Base-by-base conservation (phyloP, 2,113 vertebrate species). In the Chloropsis cyanopogon region DNA sequence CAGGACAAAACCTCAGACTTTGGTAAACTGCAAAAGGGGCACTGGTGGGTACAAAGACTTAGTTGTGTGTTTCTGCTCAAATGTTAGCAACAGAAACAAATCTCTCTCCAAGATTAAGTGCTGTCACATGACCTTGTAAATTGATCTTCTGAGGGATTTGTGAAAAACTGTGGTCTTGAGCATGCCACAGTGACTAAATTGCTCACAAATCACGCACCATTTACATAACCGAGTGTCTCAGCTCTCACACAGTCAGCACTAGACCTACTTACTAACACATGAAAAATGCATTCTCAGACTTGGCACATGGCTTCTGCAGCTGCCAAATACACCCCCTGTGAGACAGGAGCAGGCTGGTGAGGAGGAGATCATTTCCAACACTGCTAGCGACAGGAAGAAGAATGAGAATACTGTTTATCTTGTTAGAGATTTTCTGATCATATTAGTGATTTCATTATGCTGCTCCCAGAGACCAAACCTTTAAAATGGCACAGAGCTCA, bases 341-440 rank as follows among this genome's bases (percentile, higher is more conserved):
- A 75, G 95, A 90, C 29, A 29, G 70, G 80, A 86, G 79, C 90
- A 86, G 88, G 88, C 50, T 92, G 96, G 72, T 78, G 83, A 79
- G 86, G 60, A 86, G 82, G 93, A 86, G 92, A 94, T 84, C 35
- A 69, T 79, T 94, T 81, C 72, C 90, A 82, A 11, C 86, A 88
- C 80, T 93, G 80, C 86, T 39, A 82, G 90, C 2, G 37, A 95
- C 90, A 96, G 92, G 44, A 96, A 96, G 94, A 96, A 84, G 93
- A 72, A 97, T 95, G 92, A 92, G 80, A 91, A 85, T 81, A 41
- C 85, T 91, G 68, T 86, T 96, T 90, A 96, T 92, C 90, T 92
- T 87, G 88, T 93, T 92, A 94, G 92, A 82, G 90, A 87, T 82
- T 92, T 96, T 95, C 86, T 94, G 92, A 97, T 96, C 57, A 69